These are phyloP conservation scores for Cardiocondyla obscurior DNA, from an alignment of 1,140 invertebrate species.

Conservation along the genomic window DNA sequence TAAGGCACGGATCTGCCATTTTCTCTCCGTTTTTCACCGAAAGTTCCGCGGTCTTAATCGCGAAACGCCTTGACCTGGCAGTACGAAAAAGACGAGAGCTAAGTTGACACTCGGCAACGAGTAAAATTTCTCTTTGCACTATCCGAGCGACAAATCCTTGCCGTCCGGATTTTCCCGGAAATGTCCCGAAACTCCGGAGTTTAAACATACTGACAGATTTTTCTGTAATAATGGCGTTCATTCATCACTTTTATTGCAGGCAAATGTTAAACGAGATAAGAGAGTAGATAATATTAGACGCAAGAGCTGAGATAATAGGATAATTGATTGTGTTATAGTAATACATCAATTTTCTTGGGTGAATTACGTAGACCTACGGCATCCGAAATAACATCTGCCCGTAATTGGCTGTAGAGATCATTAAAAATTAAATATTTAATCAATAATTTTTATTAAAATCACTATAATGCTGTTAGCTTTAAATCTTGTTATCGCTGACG, in stretches of 20 bases:
- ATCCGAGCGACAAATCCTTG: slow-evolving; percentile 34
- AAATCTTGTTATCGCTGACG: too few relatives aligned
- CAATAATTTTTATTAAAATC: too few relatives aligned
- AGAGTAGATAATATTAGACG: background rate
- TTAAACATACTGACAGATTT: slow-evolving; percentile 15
- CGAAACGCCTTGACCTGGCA: slow-evolving; percentile 41
- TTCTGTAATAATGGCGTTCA: slow-evolving; percentile 19
- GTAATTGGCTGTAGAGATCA: too few relatives aligned
- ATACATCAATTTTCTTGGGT: too few relatives aligned
- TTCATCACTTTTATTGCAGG: background rate
- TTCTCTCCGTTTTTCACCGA: slow-evolving; percentile 31
- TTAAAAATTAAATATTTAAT: too few relatives aligned
- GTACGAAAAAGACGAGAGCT: slow-evolving; percentile 3
- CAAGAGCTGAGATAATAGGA: background rate
- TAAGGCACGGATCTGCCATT: background rate
- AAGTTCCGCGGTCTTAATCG: slow-evolving; percentile 42
- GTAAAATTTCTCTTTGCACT: slow-evolving; percentile 45
- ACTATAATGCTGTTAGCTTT: too few relatives aligned
- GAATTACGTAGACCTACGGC: too few relatives aligned
- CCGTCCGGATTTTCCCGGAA: background rate
- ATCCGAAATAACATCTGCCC: too few relatives aligned
- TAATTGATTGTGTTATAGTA: background rate
- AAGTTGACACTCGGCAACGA: slow-evolving; percentile 44
- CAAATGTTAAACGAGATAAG: background rate
- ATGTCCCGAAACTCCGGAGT: slow-evolving; percentile 10